A percentile compares a stretch with the other conserved stretches of the same genome.
Evolutionary conservation across 2,888 invertebrate genomes (phyloP).

Genomic region (Agonopterix subpropinquella): DNA sequence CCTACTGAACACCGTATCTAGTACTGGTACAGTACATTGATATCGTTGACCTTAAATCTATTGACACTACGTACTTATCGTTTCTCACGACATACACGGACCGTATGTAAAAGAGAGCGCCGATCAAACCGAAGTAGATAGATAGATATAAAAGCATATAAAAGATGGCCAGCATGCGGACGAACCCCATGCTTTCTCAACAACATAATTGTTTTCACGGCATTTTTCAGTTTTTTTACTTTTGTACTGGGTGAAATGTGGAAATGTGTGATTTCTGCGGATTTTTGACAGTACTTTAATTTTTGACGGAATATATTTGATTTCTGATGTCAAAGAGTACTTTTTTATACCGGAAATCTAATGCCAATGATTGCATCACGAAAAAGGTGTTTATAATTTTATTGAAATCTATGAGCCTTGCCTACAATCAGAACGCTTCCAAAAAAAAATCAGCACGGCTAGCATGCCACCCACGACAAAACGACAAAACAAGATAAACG

Average conservation of each 20-base stretch:
- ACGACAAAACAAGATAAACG: no score
- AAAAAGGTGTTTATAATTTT: no score
- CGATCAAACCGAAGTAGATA: conserved; percentile 50
- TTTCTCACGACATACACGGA: conserved; percentile 23
- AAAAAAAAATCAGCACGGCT: no score
- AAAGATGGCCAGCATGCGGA: conserved; percentile 42
- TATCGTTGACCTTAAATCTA: background rate
- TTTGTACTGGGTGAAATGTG: background rate
- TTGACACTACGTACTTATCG: conserved; percentile 31
- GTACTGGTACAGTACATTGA: no score
- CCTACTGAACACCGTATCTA: no score
- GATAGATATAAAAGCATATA: conserved; percentile 49
- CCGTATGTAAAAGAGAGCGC: conserved; percentile 48
- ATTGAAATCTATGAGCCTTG: no score
- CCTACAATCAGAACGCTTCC: no score
- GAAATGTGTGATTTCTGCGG: background rate
- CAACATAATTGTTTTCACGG: background rate
- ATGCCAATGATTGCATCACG: no score
- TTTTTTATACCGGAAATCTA: no score
- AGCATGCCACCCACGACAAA: no score
- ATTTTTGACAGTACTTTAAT: background rate
- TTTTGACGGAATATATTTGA: no score
- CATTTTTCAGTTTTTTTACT: background rate
- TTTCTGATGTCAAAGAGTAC: no score
- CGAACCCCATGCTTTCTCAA: conserved; percentile 36